Evolutionary conservation across 1,140 invertebrate species (phyloP).

Genomic region (Euura saliciscinereae): DNA sequence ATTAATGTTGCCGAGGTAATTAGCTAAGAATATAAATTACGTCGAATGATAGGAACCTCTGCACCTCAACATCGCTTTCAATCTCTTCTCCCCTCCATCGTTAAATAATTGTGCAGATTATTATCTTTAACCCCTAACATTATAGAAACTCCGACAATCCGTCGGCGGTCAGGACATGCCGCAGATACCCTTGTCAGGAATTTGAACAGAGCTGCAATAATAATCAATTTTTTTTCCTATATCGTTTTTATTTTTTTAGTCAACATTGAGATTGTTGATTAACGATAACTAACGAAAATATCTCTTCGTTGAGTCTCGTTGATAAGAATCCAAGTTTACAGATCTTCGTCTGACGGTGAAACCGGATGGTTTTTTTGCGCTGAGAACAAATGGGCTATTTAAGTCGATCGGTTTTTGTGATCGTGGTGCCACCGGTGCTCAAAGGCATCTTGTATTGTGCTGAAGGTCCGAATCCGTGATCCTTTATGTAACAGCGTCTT

Average conservation of each 20-base stretch:
- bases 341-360: slow-evolving; percentile 9
- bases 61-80: background rate
- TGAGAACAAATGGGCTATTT: slow-evolving; percentile 32
- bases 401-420: slow-evolving; percentile 35
- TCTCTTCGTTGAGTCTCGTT: background rate
- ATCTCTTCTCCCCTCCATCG: background rate
- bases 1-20: slow-evolving; percentile 1
- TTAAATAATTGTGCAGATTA: background rate
- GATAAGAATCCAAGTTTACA: slow-evolving; percentile 19
- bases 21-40: background rate
- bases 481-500: background rate
- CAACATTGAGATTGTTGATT: no score
- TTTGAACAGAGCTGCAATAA: no score
- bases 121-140: no score
- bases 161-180: no score
- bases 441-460: no score
- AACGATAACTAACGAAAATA: background rate
- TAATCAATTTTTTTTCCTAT: no score
- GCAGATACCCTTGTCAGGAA: no score
- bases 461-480: background rate
- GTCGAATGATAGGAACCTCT: background rate
- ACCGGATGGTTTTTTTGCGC: no score
- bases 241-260: no score
- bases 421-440: background rate
- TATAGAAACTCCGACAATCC: no score